These are phyloP conservation scores for Serinus canaria DNA, from an alignment of 2,113 vertebrate species.

Conservation along the genomic window DNA sequence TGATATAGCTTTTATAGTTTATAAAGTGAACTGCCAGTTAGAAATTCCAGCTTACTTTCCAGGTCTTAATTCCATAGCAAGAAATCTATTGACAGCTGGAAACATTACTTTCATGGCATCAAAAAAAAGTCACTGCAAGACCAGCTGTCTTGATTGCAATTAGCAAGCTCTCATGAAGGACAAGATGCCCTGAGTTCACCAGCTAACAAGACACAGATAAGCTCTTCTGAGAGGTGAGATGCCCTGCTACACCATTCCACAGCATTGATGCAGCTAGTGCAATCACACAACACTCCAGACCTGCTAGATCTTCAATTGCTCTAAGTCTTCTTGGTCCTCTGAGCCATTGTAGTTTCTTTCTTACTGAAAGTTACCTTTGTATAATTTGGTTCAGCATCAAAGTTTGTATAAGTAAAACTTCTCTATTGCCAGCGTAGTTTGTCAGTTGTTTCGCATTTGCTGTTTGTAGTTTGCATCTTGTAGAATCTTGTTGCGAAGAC, in stretches of 20 bases:
- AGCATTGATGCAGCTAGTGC: background rate
- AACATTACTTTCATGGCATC: background rate
- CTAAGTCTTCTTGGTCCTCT: background rate
- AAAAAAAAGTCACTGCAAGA: background rate
- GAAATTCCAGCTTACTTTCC: background rate
- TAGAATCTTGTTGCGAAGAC: background rate
- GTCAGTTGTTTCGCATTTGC: background rate
- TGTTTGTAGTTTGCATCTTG: background rate
- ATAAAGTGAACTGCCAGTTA: background rate
- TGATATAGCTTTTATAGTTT: background rate
- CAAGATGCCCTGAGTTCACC: background rate
- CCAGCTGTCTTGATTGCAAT: background rate
- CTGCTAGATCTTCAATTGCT: background rate
- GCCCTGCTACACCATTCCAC: background rate
- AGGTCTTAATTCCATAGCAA: background rate
- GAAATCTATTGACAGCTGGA: background rate
- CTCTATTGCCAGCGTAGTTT: background rate
- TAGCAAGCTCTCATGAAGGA: background rate
- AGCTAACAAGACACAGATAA: background rate
- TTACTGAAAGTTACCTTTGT: background rate
- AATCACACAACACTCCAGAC: background rate
- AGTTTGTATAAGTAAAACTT: background rate
- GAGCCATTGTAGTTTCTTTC: background rate
- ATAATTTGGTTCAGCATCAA: background rate
- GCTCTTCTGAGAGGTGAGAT: background rate